Base-by-base conservation (phyloP, 2,888 invertebrate genomes). In the Craniophora ligustri region DNA sequence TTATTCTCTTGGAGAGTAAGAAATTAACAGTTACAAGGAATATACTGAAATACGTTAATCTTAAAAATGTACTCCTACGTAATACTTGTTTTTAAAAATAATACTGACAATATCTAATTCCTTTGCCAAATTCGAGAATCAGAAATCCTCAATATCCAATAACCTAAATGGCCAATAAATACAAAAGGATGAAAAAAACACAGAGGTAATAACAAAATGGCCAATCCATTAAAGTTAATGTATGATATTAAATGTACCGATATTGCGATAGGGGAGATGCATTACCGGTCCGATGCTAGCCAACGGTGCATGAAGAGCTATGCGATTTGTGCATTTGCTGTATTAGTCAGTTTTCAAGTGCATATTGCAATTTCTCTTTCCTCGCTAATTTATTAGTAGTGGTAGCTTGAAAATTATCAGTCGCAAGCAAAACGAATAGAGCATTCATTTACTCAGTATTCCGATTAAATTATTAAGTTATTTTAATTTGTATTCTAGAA, bases 211-310 rank as follows among this genome's bases (percentile, higher is more conserved):
- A 84, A 80, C 83, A 81, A 84, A 89, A 87, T 82, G 83, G 86
- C 79, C 87, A 91, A 91, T 91, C 91, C 92, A 92, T 92, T 92
- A 90, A 85, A 80, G 79, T 78, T 83, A 86, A 86, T 86, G 84
- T 81, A 82, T 78, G 76, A 82, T 82, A 85, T 86, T 83, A 83
- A 85, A 87, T 82, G 85, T 82, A 72, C 71, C 70, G 72, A 64
- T 61, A 64, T 54, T 28, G 48, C 38, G 44, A 66, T 65, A 68
- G 72, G 79, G 81, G 84, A 84, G 84, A 82, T 82, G 86, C 84
- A 85, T 81, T 82, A 72, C 77, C 67, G 72, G 72, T 48, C 72
- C 73, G 72, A 78, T 79, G 72, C 67, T 55, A 77, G 53, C 75
- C 86, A 86, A 51, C 85, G 85, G 81, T 81, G 89, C 90, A 88